These are phyloP conservation scores for Urophycis tenuis DNA, from an alignment of 2,797 vertebrate species.

Conservation along the genomic window DNA sequence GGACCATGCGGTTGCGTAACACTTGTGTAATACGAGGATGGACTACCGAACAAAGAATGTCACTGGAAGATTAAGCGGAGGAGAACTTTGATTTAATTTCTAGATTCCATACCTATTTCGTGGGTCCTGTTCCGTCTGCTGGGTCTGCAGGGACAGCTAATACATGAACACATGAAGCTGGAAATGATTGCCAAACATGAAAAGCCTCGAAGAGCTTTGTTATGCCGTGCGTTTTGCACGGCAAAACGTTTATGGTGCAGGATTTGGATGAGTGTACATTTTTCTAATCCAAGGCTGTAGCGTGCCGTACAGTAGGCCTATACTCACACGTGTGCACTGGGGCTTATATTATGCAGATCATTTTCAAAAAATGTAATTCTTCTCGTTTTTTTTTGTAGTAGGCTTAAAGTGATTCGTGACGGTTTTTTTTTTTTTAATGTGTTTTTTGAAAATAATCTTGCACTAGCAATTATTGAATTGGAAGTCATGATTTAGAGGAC, in stretches of 20 bases:
- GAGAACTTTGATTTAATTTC: no score
- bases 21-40: not conserved
- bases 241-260: not conserved
- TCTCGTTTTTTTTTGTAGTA: not conserved
- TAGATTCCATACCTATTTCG: no score
- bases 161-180: no score
- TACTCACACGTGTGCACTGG: no score
- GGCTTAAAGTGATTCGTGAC: not conserved
- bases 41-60: no score
- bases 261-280: not conserved
- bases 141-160: not conserved
- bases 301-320: no score
- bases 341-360: not conserved
- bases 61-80: no score
- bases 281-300: not conserved
- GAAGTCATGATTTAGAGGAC: not conserved
- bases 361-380: not conserved
- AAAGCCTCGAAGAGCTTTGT: not conserved
- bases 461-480: not conserved
- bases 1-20: not conserved
- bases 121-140: no score
- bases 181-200: not conserved
- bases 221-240: no score
- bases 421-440: no score
- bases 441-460: not conserved